Percentiles rank a stretch among this genome's conserved stretches.
Conservation (phyloP, 2,888 invertebrate genomes). For the Lasioglossum oenotherae region DNA sequence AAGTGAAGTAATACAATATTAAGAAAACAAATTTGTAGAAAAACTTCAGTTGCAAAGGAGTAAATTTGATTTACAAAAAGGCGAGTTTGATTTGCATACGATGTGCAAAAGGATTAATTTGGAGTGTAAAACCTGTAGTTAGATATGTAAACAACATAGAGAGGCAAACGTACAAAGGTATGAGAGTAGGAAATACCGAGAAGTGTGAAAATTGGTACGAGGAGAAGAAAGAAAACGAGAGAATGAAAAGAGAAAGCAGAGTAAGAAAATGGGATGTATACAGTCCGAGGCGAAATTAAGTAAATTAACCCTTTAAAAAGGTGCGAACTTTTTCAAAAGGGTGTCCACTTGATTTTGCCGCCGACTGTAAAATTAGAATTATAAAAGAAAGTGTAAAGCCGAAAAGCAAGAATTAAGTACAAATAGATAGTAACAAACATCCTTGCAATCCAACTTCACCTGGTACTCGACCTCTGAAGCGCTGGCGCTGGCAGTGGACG, state of each 20-base stretch:
- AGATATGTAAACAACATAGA: background rate
- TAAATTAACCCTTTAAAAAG: background rate
- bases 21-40: too few species aligned
- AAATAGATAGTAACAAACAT: background rate
- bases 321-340: background rate
- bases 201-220: background rate
- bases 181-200: background rate
- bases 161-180: background rate
- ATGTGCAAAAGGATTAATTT: background rate
- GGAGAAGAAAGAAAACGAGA: background rate
- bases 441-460: constrained; percentile 65
- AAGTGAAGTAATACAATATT: too few species aligned
- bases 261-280: background rate
- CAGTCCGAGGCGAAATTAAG: too few species aligned
- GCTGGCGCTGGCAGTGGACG: constrained; percentile 77
- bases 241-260: background rate
- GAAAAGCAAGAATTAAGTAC: background rate
- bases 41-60: too few species aligned
- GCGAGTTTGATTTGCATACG: background rate
- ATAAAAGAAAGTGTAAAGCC: background rate
- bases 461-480: constrained; percentile 83
- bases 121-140: background rate
- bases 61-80: too few species aligned
- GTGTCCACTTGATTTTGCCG: background rate
- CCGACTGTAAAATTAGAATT: background rate